phyloP scores from a whole-genome alignment of 2,797 vertebrate species.

The Poecilia gillii region DNA sequence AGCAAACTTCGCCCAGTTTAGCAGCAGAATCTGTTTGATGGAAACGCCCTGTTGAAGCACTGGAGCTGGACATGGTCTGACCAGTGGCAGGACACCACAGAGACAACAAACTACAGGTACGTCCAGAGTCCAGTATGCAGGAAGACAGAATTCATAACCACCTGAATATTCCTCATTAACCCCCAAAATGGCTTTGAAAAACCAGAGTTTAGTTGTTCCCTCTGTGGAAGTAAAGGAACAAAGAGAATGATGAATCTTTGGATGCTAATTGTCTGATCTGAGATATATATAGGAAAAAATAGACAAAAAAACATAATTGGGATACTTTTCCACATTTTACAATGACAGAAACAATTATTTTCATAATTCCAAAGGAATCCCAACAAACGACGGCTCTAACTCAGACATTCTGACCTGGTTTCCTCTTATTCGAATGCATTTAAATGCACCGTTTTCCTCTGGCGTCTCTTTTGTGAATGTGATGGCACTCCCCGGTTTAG shows the following conservation, averaged over 20 bases:
- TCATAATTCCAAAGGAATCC: background rate
- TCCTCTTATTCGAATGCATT: background rate
- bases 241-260: background rate
- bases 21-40: background rate
- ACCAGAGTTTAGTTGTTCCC: background rate
- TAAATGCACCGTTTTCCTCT: background rate
- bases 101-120: background rate
- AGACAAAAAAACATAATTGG: background rate
- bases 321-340: background rate
- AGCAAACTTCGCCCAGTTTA: background rate
- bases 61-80: background rate
- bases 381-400: background rate
- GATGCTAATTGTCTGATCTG: background rate
- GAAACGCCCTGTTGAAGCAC: background rate
- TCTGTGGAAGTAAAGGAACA: constrained; percentile 1
- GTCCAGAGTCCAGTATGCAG: background rate
- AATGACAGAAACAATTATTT: background rate
- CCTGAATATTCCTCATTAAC: background rate
- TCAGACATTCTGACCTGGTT: background rate
- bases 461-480: background rate
- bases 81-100: background rate
- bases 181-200: background rate
- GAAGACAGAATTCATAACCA: constrained; percentile 7
- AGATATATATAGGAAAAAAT: too few relatives aligned
- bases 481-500: background rate